Conservation (phyloP, 2,113 vertebrate species). For the Indicator maculatus region DNA sequence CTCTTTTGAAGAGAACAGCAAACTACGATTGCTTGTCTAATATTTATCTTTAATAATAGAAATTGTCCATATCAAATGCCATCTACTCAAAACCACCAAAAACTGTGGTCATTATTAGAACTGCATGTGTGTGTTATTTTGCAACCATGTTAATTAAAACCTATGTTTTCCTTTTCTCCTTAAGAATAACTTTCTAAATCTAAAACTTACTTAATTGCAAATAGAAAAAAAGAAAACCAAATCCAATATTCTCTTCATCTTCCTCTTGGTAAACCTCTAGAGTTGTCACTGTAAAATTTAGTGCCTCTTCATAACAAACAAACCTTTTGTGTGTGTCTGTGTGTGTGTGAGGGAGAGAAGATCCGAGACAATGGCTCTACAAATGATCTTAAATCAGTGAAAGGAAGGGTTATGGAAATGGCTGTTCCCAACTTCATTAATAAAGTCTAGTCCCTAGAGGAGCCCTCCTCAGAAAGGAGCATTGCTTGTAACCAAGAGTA, state of each 20-base stretch:
- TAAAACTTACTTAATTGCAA: neutral
- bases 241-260: neutral
- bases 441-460: constrained; percentile 16
- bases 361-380: neutral
- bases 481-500: neutral
- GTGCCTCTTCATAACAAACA: neutral
- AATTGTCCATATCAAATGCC: neutral
- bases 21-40: neutral
- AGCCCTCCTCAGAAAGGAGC: constrained; percentile 41
- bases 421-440: neutral
- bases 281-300: constrained; percentile 4
- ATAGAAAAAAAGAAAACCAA: neutral
- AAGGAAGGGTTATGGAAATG: constrained; percentile 12
- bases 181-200: neutral
- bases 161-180: neutral
- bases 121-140: neutral
- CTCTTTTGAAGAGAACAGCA: neutral
- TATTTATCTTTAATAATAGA: neutral
- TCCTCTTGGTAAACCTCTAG: neutral
- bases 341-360: neutral
- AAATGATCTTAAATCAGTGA: constrained; percentile 7
- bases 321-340: neutral
- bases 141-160: neutral
- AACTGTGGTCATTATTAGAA: neutral
- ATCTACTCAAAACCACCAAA: neutral